Evolutionary conservation across 2,888 invertebrate genomes (phyloP).

Genomic region (Diaperis boleti): DNA sequence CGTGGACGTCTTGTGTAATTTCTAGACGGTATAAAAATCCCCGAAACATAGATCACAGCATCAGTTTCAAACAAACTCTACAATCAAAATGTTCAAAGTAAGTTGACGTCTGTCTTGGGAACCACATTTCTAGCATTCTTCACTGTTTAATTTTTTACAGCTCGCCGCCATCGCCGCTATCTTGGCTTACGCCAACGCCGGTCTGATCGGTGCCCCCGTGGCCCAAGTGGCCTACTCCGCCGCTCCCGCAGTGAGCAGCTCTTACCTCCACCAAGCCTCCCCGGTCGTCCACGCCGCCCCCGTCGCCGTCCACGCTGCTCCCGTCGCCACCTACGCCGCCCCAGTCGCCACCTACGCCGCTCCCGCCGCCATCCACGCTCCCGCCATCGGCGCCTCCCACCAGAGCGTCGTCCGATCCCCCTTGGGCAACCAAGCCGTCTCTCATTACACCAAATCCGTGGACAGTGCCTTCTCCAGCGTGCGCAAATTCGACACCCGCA

Average conservation of each 20-base stretch:
- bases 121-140: background rate
- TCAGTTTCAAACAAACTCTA: conserved; percentile 51
- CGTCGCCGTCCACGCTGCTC: conserved; percentile 68
- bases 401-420: conserved; percentile 72
- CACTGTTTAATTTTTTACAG: conserved; percentile 57
- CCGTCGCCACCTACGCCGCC: conserved; percentile 59
- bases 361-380: conserved; percentile 52
- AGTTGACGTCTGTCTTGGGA: conserved; percentile 33
- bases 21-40: conserved; percentile 55
- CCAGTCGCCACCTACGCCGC: conserved; percentile 66
- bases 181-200: no score
- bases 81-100: conserved; percentile 60
- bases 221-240: conserved; percentile 55
- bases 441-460: conserved; percentile 69
- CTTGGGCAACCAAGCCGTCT: conserved; percentile 70
- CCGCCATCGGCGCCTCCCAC: conserved; percentile 67
- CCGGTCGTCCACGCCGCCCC: no score
- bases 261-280: conserved; percentile 46
- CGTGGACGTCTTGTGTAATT: no score
- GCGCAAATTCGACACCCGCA: conserved; percentile 71
- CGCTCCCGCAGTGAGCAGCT: conserved; percentile 61
- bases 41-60: conserved; percentile 45
- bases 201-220: conserved; percentile 60
- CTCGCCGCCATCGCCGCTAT: conserved; percentile 71
- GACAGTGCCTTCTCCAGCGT: conserved; percentile 73